Percentiles rank a stretch among this genome's conserved stretches.
Conservation (phyloP, 2,797 vertebrate genomes). For the Acridotheres tristis region DNA sequence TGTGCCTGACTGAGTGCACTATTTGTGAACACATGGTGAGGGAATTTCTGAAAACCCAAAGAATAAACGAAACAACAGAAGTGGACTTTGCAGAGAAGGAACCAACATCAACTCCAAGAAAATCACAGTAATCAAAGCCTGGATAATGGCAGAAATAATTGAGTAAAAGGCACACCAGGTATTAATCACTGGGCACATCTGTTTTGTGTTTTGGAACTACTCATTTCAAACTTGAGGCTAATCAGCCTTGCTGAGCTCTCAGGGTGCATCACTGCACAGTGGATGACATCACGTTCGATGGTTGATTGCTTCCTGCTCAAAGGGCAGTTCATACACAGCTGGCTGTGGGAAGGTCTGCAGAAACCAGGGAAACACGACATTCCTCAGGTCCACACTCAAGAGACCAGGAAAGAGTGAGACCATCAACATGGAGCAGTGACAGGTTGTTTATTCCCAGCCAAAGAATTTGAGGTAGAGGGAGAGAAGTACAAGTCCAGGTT, state of each 20-base stretch:
- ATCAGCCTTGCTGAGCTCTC: slow-evolving; percentile 3
- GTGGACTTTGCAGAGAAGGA: background rate
- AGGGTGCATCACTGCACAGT: background rate
- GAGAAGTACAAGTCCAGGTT: background rate
- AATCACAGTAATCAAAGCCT: slow-evolving; percentile 5
- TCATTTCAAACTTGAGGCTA: slow-evolving; percentile 10
- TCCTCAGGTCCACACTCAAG: background rate
- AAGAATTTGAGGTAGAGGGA: background rate
- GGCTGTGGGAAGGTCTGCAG: background rate
- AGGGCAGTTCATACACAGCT: background rate
- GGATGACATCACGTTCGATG: background rate
- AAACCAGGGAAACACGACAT: background rate
- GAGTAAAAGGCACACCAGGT: background rate
- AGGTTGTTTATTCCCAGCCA: background rate
- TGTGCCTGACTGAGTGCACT: background rate
- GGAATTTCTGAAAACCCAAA: background rate
- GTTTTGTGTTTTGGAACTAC: slow-evolving; percentile 1
- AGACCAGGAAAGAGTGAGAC: background rate
- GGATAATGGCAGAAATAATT: background rate
- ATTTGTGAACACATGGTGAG: background rate
- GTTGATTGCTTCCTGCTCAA: slow-evolving; percentile 24
- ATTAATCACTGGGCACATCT: slow-evolving; percentile 20
- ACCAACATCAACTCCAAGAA: background rate
- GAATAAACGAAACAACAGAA: background rate
- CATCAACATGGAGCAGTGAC: background rate